Conservation (phyloP, 2,888 invertebrate species). For the Encarsia formosa region DNA sequence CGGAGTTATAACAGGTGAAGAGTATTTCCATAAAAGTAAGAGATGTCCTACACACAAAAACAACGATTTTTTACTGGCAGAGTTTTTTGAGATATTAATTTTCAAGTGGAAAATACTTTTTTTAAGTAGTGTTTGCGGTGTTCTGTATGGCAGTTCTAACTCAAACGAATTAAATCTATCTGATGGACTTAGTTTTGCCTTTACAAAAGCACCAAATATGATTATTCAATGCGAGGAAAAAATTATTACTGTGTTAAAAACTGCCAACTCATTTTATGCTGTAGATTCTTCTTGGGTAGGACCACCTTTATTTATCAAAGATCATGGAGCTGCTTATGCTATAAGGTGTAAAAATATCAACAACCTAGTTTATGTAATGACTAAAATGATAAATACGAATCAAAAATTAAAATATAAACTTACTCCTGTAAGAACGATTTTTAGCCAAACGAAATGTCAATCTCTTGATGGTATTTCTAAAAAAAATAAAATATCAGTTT, state of each 20-base stretch:
- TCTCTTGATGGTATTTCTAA: no score
- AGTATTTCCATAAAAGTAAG: slow-evolving; percentile 41
- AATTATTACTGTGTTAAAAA: slow-evolving; percentile 34
- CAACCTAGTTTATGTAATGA: slow-evolving; percentile 39
- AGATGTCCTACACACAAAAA: slow-evolving; percentile 26
- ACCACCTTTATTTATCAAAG: slow-evolving; percentile 40
- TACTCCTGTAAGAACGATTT: slow-evolving; percentile 36
- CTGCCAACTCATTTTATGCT: slow-evolving; percentile 40
- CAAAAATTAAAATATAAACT: slow-evolving; percentile 37
- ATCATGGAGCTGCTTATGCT: slow-evolving; percentile 42
- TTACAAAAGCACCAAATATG: slow-evolving; percentile 34
- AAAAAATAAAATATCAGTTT: no score
- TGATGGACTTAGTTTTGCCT: slow-evolving; percentile 31
- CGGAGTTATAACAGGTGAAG: slow-evolving; percentile 43
- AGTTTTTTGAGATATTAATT: slow-evolving; percentile 39
- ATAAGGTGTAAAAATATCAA: slow-evolving; percentile 42
- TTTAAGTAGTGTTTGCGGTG: slow-evolving; percentile 34
- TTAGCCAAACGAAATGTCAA: slow-evolving; percentile 28
- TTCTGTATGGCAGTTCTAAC: slow-evolving; percentile 35
- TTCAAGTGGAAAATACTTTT: slow-evolving; percentile 43
- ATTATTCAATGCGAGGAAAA: slow-evolving; percentile 41
- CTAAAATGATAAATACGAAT: slow-evolving; percentile 45
- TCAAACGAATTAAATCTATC: slow-evolving; percentile 31
- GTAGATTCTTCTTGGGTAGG: slow-evolving; percentile 45
- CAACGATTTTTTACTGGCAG: slow-evolving; percentile 39